Conservation (phyloP, 2,888 invertebrate species). For the Hirtodrosophila histrioides region DNA sequence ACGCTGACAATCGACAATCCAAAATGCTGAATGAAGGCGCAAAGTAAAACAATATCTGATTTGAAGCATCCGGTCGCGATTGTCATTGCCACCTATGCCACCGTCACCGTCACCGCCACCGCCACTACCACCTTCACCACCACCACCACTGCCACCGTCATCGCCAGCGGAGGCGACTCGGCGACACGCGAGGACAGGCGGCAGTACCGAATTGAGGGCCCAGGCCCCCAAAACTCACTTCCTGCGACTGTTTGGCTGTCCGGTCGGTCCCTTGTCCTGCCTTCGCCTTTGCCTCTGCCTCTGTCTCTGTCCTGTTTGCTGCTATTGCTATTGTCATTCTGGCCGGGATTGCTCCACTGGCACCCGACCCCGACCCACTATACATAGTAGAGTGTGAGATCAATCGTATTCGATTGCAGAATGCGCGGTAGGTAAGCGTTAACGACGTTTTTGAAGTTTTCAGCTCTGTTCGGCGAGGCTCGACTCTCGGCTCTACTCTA, state of each 20-base stretch:
- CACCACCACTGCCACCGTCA: conserved; percentile 6
- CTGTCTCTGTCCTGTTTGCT: conserved; percentile 29
- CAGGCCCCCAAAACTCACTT: conserved; percentile 66
- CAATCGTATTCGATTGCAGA: conserved; percentile 83
- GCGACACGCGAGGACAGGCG: conserved; percentile 53
- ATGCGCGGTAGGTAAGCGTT: conserved; percentile 83
- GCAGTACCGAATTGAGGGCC: conserved; percentile 48
- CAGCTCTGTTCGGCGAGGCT: conserved; percentile 27
- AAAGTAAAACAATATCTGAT: conserved; percentile 83
- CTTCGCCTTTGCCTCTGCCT: too few species aligned
- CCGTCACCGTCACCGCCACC: conserved; percentile 60
- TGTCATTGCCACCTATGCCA: conserved; percentile 82
- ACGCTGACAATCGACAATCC: conserved; percentile 73
- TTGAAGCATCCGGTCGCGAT: conserved; percentile 84
- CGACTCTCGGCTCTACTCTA: background rate
- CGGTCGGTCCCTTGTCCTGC: conserved; percentile 11
- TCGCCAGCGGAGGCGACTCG: conserved; percentile 15
- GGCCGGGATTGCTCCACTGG: conserved; percentile 40
- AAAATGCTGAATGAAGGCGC: conserved; percentile 77
- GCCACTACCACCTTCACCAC: conserved; percentile 19
- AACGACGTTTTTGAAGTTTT: conserved; percentile 79
- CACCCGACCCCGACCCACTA: conserved; percentile 17
- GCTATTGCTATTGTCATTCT: conserved; percentile 58
- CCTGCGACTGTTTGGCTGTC: conserved; percentile 59
- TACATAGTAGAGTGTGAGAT: conserved; percentile 69